Evolutionary conservation across 1,140 invertebrate genomes (phyloP).

Genomic region (Lasioglossum baleicum): DNA sequence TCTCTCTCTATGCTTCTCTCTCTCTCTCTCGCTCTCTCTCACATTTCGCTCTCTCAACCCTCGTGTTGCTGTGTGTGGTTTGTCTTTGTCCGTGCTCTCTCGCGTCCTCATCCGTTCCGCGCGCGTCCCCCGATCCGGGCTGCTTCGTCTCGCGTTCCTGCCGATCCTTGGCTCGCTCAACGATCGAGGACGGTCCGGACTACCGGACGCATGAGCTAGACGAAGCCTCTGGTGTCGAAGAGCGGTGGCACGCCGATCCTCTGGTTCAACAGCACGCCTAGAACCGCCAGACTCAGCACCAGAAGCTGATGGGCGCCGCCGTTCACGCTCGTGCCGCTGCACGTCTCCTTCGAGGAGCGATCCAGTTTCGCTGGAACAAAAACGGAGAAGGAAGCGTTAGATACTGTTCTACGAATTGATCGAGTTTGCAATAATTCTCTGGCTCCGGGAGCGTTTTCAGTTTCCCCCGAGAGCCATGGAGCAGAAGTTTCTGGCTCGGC

Average conservation of each 20-base stretch:
- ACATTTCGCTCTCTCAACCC: too few species aligned
- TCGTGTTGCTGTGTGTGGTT: too few species aligned
- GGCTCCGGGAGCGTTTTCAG: too few species aligned
- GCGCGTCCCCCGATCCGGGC: background rate
- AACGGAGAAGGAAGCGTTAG: background rate
- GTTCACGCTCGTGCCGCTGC: conserved; percentile 67
- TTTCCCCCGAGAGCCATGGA: too few species aligned
- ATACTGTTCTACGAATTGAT: too few species aligned
- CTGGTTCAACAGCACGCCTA: conserved; percentile 31
- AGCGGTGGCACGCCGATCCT: conserved; percentile 19
- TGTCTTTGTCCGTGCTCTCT: background rate
- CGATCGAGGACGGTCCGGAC: conserved; percentile 36
- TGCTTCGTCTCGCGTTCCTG: conserved; percentile 23
- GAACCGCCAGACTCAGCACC: conserved; percentile 42
- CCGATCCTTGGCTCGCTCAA: conserved; percentile 3
- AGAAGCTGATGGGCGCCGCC: conserved; percentile 19
- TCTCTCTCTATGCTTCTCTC: too few species aligned
- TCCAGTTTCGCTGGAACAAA: conserved; percentile 77
- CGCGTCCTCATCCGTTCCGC: background rate
- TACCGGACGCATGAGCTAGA: conserved; percentile 45
- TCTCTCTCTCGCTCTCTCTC: background rate
- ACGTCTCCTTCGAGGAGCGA: conserved; percentile 73
- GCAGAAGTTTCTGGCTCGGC: too few species aligned
- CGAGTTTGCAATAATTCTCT: too few species aligned
- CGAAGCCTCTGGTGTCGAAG: conserved; percentile 49